Evolutionary conservation across 2,888 invertebrate species (phyloP), one percentile per base, ranked within the genome.

Genomic region (Diarsia dahlii): DNA sequence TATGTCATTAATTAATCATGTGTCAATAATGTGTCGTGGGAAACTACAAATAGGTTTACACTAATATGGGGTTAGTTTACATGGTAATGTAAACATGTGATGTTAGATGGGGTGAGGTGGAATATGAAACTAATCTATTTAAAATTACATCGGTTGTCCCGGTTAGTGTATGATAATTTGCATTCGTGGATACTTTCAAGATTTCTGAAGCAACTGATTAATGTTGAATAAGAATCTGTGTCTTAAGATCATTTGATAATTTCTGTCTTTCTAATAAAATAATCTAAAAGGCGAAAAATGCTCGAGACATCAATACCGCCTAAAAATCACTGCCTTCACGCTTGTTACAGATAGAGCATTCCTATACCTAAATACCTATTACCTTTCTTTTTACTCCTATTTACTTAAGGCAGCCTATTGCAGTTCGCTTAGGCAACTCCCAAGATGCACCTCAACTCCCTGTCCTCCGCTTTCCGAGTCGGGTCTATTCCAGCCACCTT

Each of bases 31-130:
- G 52, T 46, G 45, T 28, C 65, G 4, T 18, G 3, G 50, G 39
- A 77, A 23, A 20, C 12, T 45, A 23, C 64, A 52, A 52, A 48
- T n/a, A 46, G 67, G 52, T 46, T 63, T 13, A 52, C 58, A 54
- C 15, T 48, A 28, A 6, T 64, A 28, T 39, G 23, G 15, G 54
- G 20, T 39, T 73, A 39, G 54, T 28, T 64, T 48, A 39, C 48
- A 64, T 58, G 2, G 6, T 28, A 64, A 58, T 18, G 20, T 20
- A 18, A n/a, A 74, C 3, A 6, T 1, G 3, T 50, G 28, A 28
- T 23, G 28, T 48, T 1, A 28, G 8, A 48, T 48, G 48, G 18
- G 3, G 2, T 50, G 34, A 28, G 4, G 8, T 15, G 10, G 8
- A n/a, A 45, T 45, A 28, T 23, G 2, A 6, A 15, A 10, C 23